A percentile compares a stretch with the other conserved stretches of the same genome.
Conservation (phyloP, 1,140 invertebrate genomes). For the Drosophila sturtevanti region DNA sequence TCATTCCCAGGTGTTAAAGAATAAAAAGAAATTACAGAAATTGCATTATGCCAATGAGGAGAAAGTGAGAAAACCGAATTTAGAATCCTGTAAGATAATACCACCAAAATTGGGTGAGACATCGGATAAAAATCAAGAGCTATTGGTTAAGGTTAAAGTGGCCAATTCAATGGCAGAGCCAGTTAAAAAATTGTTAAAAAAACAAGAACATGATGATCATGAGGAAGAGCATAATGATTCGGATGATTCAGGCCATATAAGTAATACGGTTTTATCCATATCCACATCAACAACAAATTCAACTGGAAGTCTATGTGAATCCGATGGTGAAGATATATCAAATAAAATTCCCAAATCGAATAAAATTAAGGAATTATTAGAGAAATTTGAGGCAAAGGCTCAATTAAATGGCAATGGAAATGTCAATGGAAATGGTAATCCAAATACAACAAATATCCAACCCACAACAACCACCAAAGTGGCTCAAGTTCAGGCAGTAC, state of each 20-base stretch:
- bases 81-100: constrained; percentile 80
- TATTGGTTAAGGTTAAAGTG: constrained; percentile 77
- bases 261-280: constrained; percentile 83
- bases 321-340: constrained; percentile 41
- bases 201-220: constrained; percentile 9
- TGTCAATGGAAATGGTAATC: too few species aligned
- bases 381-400: constrained; percentile 68
- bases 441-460: not conserved
- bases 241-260: constrained; percentile 90
- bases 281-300: constrained; percentile 62
- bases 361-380: constrained; percentile 62
- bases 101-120: constrained; percentile 77
- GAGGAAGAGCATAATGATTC: constrained; percentile 83
- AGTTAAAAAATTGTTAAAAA: constrained; percentile 30
- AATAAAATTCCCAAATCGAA: constrained; percentile 43
- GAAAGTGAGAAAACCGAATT: constrained; percentile 61
- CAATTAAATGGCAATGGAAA: not conserved
- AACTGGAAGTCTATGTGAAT: constrained; percentile 66
- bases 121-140: constrained; percentile 71
- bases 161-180: constrained; percentile 42
- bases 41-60: constrained; percentile 76
- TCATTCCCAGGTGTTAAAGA: constrained; percentile 43
- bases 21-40: constrained; percentile 63
- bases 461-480: constrained; percentile 57
- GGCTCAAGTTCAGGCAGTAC: constrained; percentile 72